These are phyloP conservation scores for Melanchra persicariae DNA, from an alignment of 2,888 invertebrate species.

Conservation along the genomic window DNA sequence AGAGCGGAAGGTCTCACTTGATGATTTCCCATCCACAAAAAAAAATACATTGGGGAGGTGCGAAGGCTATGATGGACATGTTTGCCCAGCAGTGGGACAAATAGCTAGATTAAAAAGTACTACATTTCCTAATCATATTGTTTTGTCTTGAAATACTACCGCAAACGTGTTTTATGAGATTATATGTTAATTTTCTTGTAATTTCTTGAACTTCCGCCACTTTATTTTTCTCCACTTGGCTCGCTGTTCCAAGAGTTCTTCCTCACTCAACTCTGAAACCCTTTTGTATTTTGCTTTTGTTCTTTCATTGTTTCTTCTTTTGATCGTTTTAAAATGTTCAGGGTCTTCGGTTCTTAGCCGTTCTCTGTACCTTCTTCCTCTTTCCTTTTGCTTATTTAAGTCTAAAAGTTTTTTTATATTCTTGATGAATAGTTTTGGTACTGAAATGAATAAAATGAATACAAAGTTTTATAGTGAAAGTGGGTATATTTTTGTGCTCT, in stretches of 20 bases:
- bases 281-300: neutral
- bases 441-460: slow-evolving; percentile 12
- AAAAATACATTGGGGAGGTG: neutral
- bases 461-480: neutral
- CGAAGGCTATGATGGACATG: neutral
- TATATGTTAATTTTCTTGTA: neutral
- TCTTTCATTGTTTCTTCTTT: neutral
- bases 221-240: neutral
- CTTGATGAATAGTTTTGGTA: neutral
- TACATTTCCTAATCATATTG: neutral
- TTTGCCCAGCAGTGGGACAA: too few relatives aligned
- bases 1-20: too few relatives aligned
- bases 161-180: neutral
- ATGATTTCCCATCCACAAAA: too few relatives aligned
- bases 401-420: neutral
- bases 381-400: neutral
- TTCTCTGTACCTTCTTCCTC: slow-evolving; percentile 13
- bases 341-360: slow-evolving; percentile 7
- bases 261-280: neutral
- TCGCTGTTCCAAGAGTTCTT: neutral
- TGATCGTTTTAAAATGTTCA: neutral
- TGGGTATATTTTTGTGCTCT: neutral
- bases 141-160: neutral
- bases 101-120: too few relatives aligned
- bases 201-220: neutral